Evolutionary conservation across 2,797 vertebrate species (phyloP).

Genomic region (Semaprochilodus insignis): DNA sequence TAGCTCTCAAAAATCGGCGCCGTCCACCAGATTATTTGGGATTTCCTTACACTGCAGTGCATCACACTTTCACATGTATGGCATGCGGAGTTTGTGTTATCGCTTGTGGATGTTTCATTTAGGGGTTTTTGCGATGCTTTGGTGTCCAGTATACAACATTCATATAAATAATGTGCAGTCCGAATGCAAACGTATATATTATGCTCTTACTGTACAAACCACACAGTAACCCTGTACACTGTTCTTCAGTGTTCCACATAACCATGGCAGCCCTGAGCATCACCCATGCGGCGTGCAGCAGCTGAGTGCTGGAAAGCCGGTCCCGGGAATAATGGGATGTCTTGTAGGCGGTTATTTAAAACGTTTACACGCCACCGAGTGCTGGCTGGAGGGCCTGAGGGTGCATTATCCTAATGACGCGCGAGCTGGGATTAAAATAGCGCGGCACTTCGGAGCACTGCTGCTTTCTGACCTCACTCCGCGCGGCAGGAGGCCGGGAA

Average conservation of each 20-base stretch:
- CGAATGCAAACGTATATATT: not conserved
- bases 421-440: constrained; percentile 51
- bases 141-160: no score
- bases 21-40: no score
- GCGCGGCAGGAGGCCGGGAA: constrained; percentile 3
- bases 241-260: no score
- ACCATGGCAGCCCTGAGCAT: not conserved
- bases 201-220: not conserved
- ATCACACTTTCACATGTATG: no score
- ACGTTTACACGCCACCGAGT: constrained; percentile 26
- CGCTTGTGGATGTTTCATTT: no score
- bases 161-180: no score
- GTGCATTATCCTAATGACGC: constrained; percentile 45
- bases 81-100: no score
- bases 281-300: not conserved
- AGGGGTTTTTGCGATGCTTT: no score
- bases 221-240: not conserved
- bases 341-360: constrained; percentile 38
- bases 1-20: no score
- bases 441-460: constrained; percentile 17
- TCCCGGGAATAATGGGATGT: constrained; percentile 40
- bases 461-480: constrained; percentile 28
- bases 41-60: no score
- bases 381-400: constrained; percentile 24
- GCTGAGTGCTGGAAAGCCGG: not conserved